A percentile compares a stretch with the other conserved stretches of the same genome.
Evolutionary conservation across 2,888 invertebrate genomes (phyloP).

Genomic region (Carcina quercana): DNA sequence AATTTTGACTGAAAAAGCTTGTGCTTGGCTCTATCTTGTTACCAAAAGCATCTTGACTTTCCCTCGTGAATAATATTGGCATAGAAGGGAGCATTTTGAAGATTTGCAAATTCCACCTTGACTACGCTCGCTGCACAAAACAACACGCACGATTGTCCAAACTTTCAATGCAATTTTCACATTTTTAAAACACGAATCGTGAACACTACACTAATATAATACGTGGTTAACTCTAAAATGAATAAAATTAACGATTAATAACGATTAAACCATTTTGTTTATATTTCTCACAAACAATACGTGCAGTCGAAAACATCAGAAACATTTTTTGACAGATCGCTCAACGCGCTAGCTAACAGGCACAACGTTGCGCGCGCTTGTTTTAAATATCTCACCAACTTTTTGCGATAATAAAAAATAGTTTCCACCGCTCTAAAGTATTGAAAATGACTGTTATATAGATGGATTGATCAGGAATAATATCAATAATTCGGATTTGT

Average conservation of each 20-base stretch:
- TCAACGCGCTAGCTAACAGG: conserved; percentile 36
- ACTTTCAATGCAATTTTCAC: conserved; percentile 25
- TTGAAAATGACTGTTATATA: too few species aligned
- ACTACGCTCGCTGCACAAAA: conserved; percentile 29
- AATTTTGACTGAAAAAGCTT: conserved; percentile 51
- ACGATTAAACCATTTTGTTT: conserved; percentile 35
- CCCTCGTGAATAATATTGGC: conserved; percentile 62
- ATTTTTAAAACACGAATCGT: conserved; percentile 25
- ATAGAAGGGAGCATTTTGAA: conserved; percentile 70
- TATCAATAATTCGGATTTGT: too few species aligned
- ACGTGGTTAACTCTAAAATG: conserved; percentile 25
- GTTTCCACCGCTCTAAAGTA: too few species aligned
- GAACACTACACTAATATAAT: conserved; percentile 21
- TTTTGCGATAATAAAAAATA: conserved; percentile 13
- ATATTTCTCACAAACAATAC: conserved; percentile 36
- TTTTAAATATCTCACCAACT: conserved; percentile 31
- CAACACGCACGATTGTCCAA: conserved; percentile 11
- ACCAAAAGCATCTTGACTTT: conserved; percentile 68
- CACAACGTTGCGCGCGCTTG: conserved; percentile 33
- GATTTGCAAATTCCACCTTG: conserved; percentile 27
- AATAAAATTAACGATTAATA: conserved; percentile 26
- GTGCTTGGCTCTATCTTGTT: conserved; percentile 61
- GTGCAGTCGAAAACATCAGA: conserved; percentile 39
- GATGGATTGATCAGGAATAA: too few species aligned
- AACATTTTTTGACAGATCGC: conserved; percentile 58